A percentile compares a stretch with the other conserved stretches of the same genome.
Evolutionary conservation across 2,113 vertebrate species (phyloP).

Genomic region (Anolis sagrei): DNA sequence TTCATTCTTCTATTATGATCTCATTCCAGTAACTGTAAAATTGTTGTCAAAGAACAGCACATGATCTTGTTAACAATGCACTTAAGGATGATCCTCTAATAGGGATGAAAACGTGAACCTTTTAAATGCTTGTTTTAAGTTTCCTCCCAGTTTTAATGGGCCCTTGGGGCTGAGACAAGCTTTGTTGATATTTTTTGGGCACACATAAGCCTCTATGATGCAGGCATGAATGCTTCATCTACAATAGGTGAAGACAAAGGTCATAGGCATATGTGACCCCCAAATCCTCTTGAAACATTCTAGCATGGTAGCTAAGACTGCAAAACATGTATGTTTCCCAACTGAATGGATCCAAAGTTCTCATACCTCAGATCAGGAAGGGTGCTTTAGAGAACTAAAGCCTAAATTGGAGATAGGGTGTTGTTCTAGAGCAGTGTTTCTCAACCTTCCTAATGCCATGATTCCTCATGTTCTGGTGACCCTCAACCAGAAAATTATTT

Average conservation of each 20-base stretch:
- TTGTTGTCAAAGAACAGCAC: neutral
- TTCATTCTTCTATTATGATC: neutral
- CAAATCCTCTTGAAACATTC: neutral
- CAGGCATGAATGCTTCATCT: neutral
- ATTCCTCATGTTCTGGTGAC: no score
- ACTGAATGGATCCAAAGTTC: neutral
- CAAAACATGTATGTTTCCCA: neutral
- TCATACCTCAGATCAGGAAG: neutral
- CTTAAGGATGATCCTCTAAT: neutral
- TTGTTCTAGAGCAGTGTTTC: neutral
- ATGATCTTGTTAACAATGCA: neutral
- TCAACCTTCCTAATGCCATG: no score
- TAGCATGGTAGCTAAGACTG: no score
- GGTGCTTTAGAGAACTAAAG: neutral
- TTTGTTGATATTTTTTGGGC: neutral
- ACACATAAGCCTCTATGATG: neutral
- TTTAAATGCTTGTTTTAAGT: neutral
- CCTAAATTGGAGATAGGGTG: neutral
- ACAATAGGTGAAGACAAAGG: neutral
- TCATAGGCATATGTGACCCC: no score
- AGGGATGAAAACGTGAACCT: neutral
- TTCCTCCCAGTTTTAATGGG: neutral
- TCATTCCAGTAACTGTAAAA: neutral
- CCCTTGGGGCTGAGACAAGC: neutral
- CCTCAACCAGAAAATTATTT: no score